A percentile compares a stretch with the other conserved stretches of the same genome.
phyloP scores from a whole-genome alignment of 2,888 invertebrate species.

The Macropis europaea region DNA sequence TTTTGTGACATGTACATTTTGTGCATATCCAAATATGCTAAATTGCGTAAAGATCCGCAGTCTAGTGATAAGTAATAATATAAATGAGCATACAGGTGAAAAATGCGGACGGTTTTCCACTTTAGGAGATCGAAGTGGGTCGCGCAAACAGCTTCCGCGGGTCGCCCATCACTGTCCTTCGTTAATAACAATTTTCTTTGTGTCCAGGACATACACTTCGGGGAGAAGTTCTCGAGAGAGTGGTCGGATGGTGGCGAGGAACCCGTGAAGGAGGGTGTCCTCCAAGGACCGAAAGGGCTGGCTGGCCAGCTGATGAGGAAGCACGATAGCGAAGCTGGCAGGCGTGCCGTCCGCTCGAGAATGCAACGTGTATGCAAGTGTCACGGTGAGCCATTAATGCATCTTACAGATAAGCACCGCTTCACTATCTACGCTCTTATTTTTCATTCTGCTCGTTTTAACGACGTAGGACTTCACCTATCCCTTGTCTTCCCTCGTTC shows the following conservation, averaged over 20 bases:
- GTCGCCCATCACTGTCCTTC: too few relatives aligned
- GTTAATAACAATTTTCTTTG: neutral
- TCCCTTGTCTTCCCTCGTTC: constrained; percentile 12
- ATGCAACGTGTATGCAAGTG: constrained; percentile 96
- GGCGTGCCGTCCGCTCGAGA: constrained; percentile 88
- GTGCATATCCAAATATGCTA: too few relatives aligned
- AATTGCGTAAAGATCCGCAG: too few relatives aligned
- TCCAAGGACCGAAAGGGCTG: constrained; percentile 72
- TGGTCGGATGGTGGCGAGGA: constrained; percentile 93
- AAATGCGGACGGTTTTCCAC: too few relatives aligned
- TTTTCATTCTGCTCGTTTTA: constrained; percentile 44
- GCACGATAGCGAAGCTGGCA: constrained; percentile 95
- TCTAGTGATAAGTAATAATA: too few relatives aligned
- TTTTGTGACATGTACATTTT: too few relatives aligned
- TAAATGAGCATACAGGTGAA: too few relatives aligned
- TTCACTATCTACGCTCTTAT: constrained; percentile 42
- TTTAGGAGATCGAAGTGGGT: too few relatives aligned
- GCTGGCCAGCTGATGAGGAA: constrained; percentile 88
- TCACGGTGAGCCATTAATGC: constrained; percentile 83
- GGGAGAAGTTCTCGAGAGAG: constrained; percentile 91
- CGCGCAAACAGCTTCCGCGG: too few relatives aligned
- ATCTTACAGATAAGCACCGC: constrained; percentile 33
- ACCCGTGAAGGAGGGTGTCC: constrained; percentile 83
- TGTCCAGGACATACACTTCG: constrained; percentile 89
- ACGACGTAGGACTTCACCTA: constrained; percentile 35